Evolutionary conservation across 2,113 vertebrate species (phyloP), one percentile per base, ranked within the genome.

Genomic region (Archilochus colubris): DNA sequence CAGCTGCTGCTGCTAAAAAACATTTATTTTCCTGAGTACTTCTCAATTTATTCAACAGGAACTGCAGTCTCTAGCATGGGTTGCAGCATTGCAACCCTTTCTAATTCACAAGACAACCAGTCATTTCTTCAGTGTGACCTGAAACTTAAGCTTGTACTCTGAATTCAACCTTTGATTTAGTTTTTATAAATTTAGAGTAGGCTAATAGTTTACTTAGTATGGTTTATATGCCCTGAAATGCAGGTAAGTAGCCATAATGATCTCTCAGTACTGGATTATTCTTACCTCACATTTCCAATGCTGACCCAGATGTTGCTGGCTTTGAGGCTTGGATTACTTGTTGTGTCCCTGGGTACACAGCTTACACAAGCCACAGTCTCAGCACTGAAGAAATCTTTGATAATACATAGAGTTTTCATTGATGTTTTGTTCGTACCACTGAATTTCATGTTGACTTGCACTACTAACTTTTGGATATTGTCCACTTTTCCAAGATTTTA

Each of bases 331-430:
- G 8, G 16, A 63, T 67, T 67, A 61, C 8, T 19, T 38, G 21
- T 66, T 36, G 24, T 8, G 22, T 3, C 3, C 10, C 23, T 59
- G 8, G 1, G 12, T 55, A 57, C 2, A 0, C 0, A 51, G 1
- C 7, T 68, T 63, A 51, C 17, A 82, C 4, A 68, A 86, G 44
- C 24, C 57, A 70, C 62, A 70, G 48, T 67, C 54, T 59, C 33
- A 68, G 14, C 53, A 40, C 9, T 8, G 38, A 83, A 51, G 14
- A 33, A 44, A 21, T 30, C 33, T 30, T 61, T 38, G 20, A 28
- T 9, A 80, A 30, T 11, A 17, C 12, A 59, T 4, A 4, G 6
- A 10, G 20, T 48, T 70, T 85, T 88, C 62, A 30, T 40, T 50
- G 69, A 69, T 30, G 13, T 6, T 2, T 72, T 31, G 4, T 31